Evolutionary conservation across 2,113 vertebrate genomes (phyloP).

Genomic region (Sander lucioperca): DNA sequence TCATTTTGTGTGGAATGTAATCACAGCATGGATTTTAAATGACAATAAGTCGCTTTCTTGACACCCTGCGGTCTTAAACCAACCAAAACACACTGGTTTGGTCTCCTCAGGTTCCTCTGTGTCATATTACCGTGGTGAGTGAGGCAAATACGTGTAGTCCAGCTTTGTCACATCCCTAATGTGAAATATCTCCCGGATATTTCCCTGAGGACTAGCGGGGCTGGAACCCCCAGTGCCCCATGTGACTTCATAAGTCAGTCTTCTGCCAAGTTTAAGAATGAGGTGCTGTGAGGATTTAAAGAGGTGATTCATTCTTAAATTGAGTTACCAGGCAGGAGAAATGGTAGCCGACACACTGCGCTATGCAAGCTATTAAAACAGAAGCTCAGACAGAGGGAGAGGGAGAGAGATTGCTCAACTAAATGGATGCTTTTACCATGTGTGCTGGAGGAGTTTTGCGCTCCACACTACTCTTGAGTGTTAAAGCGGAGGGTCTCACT

Average conservation of each 20-base stretch:
- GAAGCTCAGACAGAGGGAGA: constrained; percentile 69
- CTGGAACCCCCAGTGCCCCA: constrained; percentile 26
- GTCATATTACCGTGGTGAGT: constrained; percentile 19
- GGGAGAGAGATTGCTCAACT: constrained; percentile 58
- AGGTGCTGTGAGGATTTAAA: constrained; percentile 67
- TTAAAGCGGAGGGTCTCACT: constrained; percentile 56
- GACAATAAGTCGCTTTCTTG: constrained; percentile 42
- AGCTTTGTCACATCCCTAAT: constrained; percentile 46
- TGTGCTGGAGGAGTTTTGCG: constrained; percentile 70
- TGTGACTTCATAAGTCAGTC: constrained; percentile 54
- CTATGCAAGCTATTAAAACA: constrained; percentile 80
- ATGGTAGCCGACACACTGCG: constrained; percentile 61
- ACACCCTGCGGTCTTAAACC: constrained; percentile 34
- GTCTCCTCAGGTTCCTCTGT: constrained; percentile 9
- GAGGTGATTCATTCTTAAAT: constrained; percentile 65
- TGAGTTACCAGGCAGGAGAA: constrained; percentile 69
- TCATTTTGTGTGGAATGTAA: constrained; percentile 34
- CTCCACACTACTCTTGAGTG: constrained; percentile 51
- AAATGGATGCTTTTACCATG: constrained; percentile 75
- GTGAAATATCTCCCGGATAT: constrained; percentile 27
- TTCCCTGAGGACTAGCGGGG: constrained; percentile 42
- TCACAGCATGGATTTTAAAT: constrained; percentile 31
- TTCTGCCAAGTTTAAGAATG: constrained; percentile 65
- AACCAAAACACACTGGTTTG: constrained; percentile 20
- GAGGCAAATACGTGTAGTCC: constrained; percentile 28